Base-by-base conservation (phyloP, 2,888 invertebrate species). In the Corythucha ciliata region DNA sequence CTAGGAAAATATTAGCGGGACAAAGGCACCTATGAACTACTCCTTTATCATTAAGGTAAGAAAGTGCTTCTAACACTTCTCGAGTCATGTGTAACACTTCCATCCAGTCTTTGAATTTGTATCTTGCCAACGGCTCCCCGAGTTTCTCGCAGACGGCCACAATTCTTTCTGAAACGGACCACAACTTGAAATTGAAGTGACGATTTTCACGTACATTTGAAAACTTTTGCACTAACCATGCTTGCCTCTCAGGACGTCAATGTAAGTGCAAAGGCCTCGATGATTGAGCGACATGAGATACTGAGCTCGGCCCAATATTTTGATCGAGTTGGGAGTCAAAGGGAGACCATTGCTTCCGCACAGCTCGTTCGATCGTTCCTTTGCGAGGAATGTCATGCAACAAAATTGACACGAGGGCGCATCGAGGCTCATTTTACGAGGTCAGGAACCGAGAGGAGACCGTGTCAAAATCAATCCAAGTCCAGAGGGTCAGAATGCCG, bases 311-410 rank as follows among this genome's bases (percentile, higher is more conserved):
- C 96, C 94, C 50, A 91, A 74, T 64, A 97, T 92, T 50, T 89
- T 86, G 56, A 96, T 91, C 0, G 94, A 93, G 70, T 96, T 94
- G 2, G 96, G 94, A 1, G 96, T 96, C 18, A 96, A 72, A 0
- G 97, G 97, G 41, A 97, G 71, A 1, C 97, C 96, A 71, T 97
- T 97, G 59, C 88, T 89, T 8, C 94, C 94, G 69, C 94, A 96
- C 47, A 82, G 80, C 68, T 92, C 91, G 24, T 83, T 83, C 10
- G 88, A 86, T 68, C 93, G 91, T 63, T 83, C 80, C 64, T 83
- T 83, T 0, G 93, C 93, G 69, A 91, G 90, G 68, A 88, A 92
- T 20, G 93, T 93, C 53, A 55, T 40, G 18, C 49, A 53, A 21
- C 52, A 51, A 18, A 51, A 51, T 29, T 51, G 44, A 12, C 41